Evolutionary conservation across 2,888 invertebrate species (phyloP).

Genomic region (Lapara coniferarum): DNA sequence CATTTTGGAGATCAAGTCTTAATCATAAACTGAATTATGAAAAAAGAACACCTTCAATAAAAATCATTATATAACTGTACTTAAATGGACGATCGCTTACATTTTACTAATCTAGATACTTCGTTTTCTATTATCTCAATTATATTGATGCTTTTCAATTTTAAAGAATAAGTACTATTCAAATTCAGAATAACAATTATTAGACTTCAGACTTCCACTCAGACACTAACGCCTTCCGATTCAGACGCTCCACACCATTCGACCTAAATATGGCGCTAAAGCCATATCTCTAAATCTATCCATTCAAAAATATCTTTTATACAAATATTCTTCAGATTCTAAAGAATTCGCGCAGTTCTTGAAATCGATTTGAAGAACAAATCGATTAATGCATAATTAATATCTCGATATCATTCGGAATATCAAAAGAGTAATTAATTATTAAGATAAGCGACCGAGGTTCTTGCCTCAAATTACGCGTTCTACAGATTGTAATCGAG

Average conservation of each 20-base stretch:
- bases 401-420: slow-evolving; percentile 44
- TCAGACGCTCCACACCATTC: not conserved
- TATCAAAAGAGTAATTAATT: slow-evolving; percentile 47
- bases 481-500: not conserved
- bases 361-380: slow-evolving; percentile 42
- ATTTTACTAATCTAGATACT: too few relatives aligned
- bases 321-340: not conserved
- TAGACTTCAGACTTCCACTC: too few relatives aligned
- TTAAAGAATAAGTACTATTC: too few relatives aligned
- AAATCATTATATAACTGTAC: too few relatives aligned
- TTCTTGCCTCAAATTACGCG: slow-evolving; percentile 13
- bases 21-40: not conserved
- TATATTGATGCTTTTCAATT: too few relatives aligned
- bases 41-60: too few relatives aligned
- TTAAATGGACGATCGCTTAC: too few relatives aligned
- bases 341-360: not conserved
- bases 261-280: not conserved
- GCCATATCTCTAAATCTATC: slow-evolving; percentile 38
- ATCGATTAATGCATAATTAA: slow-evolving; percentile 55
- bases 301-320: slow-evolving; percentile 43
- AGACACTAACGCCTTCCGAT: not conserved
- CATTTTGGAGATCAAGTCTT: not conserved
- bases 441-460: slow-evolving; percentile 31
- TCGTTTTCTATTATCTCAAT: too few relatives aligned
- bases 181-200: too few relatives aligned